Percentiles rank a stretch among this genome's conserved stretches.
Evolutionary conservation across 2,797 vertebrate genomes (phyloP).

Genomic region (Cuniculus paca): DNA sequence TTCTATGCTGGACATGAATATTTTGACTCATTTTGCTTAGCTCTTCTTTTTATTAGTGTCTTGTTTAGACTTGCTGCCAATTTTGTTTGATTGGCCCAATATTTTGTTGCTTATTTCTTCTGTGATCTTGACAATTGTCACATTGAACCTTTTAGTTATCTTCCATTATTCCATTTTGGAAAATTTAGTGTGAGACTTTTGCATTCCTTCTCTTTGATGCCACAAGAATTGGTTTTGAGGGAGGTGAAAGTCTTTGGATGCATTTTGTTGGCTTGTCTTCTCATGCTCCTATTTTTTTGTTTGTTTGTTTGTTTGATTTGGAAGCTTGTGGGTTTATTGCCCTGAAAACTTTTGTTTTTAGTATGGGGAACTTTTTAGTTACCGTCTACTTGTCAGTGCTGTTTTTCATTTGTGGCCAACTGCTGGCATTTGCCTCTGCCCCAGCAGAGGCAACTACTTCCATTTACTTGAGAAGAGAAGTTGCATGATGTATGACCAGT

Average conservation of each 20-base stretch:
- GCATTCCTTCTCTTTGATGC: neutral
- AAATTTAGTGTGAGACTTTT: neutral
- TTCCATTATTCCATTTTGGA: no score
- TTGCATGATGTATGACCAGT: neutral
- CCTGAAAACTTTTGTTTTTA: neutral
- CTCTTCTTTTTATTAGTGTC: neutral
- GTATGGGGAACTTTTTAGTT: neutral
- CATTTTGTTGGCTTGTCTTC: neutral
- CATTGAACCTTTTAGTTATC: no score
- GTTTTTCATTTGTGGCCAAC: neutral
- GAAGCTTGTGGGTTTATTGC: neutral
- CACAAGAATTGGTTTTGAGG: neutral
- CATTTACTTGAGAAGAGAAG: neutral
- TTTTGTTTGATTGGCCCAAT: neutral
- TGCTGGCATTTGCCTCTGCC: neutral
- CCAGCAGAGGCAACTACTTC: neutral
- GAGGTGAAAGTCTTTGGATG: neutral
- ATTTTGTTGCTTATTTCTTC: no score
- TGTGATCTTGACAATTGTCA: no score
- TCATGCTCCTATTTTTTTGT: neutral
- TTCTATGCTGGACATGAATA: neutral
- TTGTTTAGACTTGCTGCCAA: neutral
- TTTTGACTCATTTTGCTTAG: neutral
- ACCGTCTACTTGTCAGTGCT: neutral
- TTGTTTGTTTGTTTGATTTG: neutral